Evolutionary conservation across 2,113 vertebrate genomes (phyloP), one percentile per base, ranked within the genome.

Genomic region (Hiodon alosoides): DNA sequence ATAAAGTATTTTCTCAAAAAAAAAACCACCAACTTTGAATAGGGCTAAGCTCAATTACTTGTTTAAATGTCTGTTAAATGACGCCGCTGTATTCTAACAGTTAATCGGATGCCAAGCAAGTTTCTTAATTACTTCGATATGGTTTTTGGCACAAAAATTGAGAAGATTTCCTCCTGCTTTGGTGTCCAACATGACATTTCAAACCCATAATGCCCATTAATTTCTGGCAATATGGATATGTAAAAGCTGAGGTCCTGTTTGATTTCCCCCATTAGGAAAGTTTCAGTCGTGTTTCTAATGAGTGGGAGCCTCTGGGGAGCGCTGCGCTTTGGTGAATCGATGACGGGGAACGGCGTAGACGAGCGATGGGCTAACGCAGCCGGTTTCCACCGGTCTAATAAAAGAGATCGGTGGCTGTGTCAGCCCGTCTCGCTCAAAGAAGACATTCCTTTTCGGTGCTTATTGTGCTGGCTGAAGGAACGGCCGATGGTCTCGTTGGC

Each of bases 191-290:
- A 74, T 77, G 77, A 78, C 79, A 79, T 65, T 77, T 71, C 60
- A 47, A 31, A 73, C 54, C 71, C 72, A 77, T 78, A 79, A 82
- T 81, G 74, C 68, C 77, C 71, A 75, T 81, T 84, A 73, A 85
- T 85, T 83, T 83, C 77, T 64, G 59, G 77, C 77, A 71, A 81
- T 77, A 83, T 77, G 70, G 73, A 76, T 76, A 72, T 71, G 73
- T 61, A 67, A 74, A 71, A 78, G 60, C 60, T 50, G 62, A 57
- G 73, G 71, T 69, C 72, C 69, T 75, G 67, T 81, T 77, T 77
- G 76, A 81, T 85, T 82, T 81, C 73, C 64, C 58, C 72, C 72
- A 81, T 82, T 79, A 79, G 54, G 77, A 74, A 72, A 67, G 72
- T 82, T 81, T 83, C 81, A 83, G 72, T 60, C 31, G 60, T 55